Percentiles rank a stretch among this genome's conserved stretches.
Conservation (phyloP, 2,888 invertebrate genomes). For the Hyposoter didymator region DNA sequence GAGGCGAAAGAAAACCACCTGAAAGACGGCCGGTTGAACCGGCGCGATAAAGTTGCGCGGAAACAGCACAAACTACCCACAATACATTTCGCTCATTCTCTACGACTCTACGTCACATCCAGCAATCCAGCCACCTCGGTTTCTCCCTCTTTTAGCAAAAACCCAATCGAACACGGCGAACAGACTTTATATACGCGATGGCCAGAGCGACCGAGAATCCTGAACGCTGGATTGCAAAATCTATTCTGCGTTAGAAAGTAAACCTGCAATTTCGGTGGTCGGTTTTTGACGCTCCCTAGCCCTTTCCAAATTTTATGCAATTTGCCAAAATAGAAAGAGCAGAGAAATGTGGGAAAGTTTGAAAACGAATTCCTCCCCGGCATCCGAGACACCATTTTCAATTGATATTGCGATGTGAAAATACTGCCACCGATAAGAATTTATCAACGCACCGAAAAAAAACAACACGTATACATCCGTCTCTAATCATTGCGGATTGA, state of each 20-base stretch:
- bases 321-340: neutral
- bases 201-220: constrained; percentile 37
- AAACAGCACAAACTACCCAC: constrained; percentile 40
- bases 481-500: neutral
- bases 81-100: constrained; percentile 42
- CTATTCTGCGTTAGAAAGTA: neutral
- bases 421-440: neutral
- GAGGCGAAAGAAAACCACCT: constrained; percentile 13
- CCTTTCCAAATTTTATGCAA: neutral
- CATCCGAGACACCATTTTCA: neutral
- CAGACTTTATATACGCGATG: neutral
- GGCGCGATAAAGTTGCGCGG: constrained; percentile 42
- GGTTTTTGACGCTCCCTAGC: neutral
- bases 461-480: neutral
- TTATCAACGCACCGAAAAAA: neutral
- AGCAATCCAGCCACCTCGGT: neutral
- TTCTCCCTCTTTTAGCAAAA: constrained; percentile 9
- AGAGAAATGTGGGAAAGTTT: neutral
- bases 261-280: neutral
- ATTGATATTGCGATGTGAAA: neutral
- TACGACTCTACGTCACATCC: constrained; percentile 8
- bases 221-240: constrained; percentile 8
- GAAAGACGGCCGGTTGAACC: constrained; percentile 32
- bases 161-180: constrained; percentile 27
- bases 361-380: neutral